Base-by-base conservation (phyloP, 2,888 invertebrate species). In the Ennomos quercinarius region DNA sequence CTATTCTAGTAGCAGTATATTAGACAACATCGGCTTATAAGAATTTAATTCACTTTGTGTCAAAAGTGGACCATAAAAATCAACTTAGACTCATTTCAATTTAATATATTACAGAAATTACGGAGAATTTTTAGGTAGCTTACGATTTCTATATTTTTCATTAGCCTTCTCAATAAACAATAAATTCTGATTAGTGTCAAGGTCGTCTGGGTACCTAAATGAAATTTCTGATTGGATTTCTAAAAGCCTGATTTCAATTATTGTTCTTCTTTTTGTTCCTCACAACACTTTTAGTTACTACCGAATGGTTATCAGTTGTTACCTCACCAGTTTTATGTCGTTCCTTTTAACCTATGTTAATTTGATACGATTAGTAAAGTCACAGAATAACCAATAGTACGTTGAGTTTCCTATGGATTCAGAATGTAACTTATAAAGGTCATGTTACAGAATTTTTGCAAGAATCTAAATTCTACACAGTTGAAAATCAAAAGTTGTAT, bases 21-120 rank as follows among this genome's bases (percentile, higher is more conserved):
- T 72, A 74, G 61, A 69, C 74, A 76, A 77, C 72, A 75, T 73
- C 70, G 67, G 69, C 84, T 84, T 82, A 83, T 72, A 72, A 75
- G 72, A 83, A 78, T 81, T 74, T 78, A 81, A 83, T 86, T 86
- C 82, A 81, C 68, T 79, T 76, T 64, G 58, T 71, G 70, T 78
- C 75, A 78, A 71, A 73, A 60, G 59, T 44, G 45, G 61, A 75
- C 72, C 77, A 84, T 89, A 89, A 89, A 88, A 88, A 81, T 80
- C 83, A 77, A 80, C 84, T 87, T 87, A 89, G 54, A 71, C 70
- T 76, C 78, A 84, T 84, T 87, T 78, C 72, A 81, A 81, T 84
- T 83, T 81, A 86, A 87, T 85, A 84, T 84, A 86, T 83, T 78
- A 83, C 73, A 61, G 70, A 80, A 84, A 83, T 82, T 77, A 76